Percentiles rank a stretch among this genome's conserved stretches.
These are phyloP conservation scores for Atractosteus spatula DNA, from an alignment of 2,113 vertebrate genomes.

Conservation along the genomic window DNA sequence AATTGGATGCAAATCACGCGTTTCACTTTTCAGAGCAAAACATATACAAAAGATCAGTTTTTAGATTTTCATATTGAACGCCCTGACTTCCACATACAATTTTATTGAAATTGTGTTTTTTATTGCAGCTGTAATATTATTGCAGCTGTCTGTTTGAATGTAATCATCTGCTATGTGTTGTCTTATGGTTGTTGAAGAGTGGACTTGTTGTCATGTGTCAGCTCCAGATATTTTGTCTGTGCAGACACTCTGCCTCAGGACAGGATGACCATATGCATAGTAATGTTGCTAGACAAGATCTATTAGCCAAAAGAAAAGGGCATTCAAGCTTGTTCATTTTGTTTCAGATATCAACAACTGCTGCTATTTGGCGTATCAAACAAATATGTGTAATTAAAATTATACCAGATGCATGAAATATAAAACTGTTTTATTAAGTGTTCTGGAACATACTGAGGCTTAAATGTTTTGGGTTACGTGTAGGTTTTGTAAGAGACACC, in stretches of 20 bases:
- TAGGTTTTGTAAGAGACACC: too few species aligned
- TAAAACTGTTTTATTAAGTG: too few species aligned
- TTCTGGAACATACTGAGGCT: too few species aligned
- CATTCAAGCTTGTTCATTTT: conserved; percentile 45
- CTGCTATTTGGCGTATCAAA: not conserved
- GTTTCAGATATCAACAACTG: conserved; percentile 27
- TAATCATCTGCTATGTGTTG: conserved; percentile 46
- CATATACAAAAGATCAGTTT: too few species aligned
- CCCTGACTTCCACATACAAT: conserved; percentile 50
- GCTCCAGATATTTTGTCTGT: conserved; percentile 41
- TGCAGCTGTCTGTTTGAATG: conserved; percentile 51
- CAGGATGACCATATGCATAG: conserved; percentile 58
- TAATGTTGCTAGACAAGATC: conserved; percentile 46
- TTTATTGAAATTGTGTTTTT: conserved; percentile 53
- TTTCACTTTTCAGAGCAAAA: too few species aligned
- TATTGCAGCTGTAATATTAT: conserved; percentile 54
- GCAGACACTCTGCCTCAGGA: conserved; percentile 42
- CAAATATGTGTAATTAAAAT: conserved; percentile 4
- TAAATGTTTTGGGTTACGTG: too few species aligned
- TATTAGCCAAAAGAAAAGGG: conserved; percentile 46
- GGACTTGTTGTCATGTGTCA: conserved; percentile 32
- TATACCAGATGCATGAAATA: not conserved
- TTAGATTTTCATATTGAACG: too few species aligned
- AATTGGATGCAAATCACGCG: too few species aligned
- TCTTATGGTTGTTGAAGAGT: not conserved